Percentiles rank a stretch among this genome's conserved stretches.
phyloP scores from a whole-genome alignment of 2,797 vertebrate species.

The Clamator glandarius region DNA sequence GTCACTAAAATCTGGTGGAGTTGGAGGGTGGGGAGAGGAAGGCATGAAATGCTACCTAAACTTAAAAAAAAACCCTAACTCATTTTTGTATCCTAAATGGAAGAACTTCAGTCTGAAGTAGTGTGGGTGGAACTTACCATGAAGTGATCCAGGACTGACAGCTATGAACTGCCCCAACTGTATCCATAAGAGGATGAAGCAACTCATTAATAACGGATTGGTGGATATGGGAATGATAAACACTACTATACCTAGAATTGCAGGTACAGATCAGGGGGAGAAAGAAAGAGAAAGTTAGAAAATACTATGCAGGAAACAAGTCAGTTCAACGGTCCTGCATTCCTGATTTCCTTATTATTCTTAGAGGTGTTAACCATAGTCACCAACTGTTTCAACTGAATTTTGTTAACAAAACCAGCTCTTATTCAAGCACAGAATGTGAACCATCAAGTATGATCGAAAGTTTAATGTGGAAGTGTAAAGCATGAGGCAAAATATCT shows the following conservation, averaged over 20 bases:
- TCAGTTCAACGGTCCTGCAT: constrained; percentile 30
- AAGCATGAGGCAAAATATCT: not conserved
- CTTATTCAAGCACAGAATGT: not conserved
- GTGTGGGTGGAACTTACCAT: constrained; percentile 71
- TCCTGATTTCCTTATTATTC: not conserved
- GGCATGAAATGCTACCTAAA: constrained; percentile 1
- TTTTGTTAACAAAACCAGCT: not conserved
- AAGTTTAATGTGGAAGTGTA: not conserved
- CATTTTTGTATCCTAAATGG: constrained; percentile 53
- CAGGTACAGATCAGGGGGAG: constrained; percentile 66
- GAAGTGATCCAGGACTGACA: constrained; percentile 71
- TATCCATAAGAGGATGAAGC: constrained; percentile 72
- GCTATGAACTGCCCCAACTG: constrained; percentile 73
- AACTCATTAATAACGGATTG: constrained; percentile 75
- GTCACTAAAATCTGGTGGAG: not conserved
- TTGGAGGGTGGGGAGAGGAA: not conserved
- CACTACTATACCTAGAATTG: constrained; percentile 72
- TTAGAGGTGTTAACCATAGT: not conserved
- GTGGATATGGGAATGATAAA: constrained; percentile 74
- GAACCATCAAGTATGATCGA: not conserved
- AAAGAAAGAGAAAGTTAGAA: constrained; percentile 73
- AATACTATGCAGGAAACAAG: constrained; percentile 47
- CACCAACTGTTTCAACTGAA: not conserved
- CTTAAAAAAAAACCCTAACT: not conserved
- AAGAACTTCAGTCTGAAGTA: constrained; percentile 68